phyloP scores from a whole-genome alignment of 2,888 invertebrate species.

The Mermis nigrescens region DNA sequence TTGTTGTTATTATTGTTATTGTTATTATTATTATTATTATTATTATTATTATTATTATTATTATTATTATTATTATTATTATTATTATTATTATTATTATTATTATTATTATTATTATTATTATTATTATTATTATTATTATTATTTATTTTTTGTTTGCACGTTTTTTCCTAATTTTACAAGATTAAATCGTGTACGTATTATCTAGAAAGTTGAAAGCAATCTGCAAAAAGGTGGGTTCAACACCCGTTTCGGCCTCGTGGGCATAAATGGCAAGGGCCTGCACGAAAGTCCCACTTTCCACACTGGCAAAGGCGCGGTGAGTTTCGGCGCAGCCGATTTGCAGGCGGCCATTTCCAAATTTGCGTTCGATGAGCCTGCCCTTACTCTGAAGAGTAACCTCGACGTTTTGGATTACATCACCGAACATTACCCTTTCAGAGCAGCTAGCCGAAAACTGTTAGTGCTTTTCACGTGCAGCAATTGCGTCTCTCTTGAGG shows the following conservation, averaged over 20 bases:
- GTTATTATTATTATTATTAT: too few relatives aligned
- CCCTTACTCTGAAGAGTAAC: slow-evolving; percentile 7
- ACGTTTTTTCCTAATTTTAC: too few relatives aligned
- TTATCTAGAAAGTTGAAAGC: slow-evolving; percentile 6
- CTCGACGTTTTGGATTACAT: slow-evolving; percentile 27
- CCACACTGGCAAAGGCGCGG: slow-evolving; percentile 49
- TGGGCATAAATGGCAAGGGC: slow-evolving; percentile 59
- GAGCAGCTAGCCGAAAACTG: slow-evolving; percentile 62
- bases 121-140: too few relatives aligned
- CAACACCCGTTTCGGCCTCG: slow-evolving; percentile 51
- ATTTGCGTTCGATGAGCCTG: slow-evolving; percentile 19
- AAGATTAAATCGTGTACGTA: too few relatives aligned
- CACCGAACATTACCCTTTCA: slow-evolving; percentile 41
- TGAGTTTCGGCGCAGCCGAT: slow-evolving; percentile 35
- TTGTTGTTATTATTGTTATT: too few relatives aligned
- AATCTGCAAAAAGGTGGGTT: background rate
- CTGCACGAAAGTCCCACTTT: slow-evolving; percentile 52
- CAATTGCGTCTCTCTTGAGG: slow-evolving; percentile 39
- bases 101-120: too few relatives aligned
- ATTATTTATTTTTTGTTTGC: too few relatives aligned
- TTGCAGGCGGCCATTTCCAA: slow-evolving; percentile 24
- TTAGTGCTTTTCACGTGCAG: slow-evolving; percentile 62
- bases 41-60: too few relatives aligned
- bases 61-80: too few relatives aligned
- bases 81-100: too few relatives aligned